phyloP scores from a whole-genome alignment of 2,797 vertebrate genomes.

The Chrosomus eos region DNA sequence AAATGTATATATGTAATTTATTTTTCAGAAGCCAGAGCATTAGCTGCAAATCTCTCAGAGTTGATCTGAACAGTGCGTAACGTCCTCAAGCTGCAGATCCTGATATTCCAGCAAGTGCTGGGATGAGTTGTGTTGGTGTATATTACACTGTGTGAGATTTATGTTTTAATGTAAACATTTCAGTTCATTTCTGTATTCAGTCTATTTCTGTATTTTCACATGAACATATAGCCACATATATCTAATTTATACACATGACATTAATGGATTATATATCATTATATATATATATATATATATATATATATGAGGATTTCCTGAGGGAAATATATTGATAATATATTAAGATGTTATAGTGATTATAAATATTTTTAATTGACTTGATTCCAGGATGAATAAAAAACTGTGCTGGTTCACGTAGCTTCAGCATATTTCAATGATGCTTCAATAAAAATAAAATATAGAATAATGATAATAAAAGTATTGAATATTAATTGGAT shows the following conservation, averaged over 20 bases:
- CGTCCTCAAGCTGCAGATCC: slow-evolving; percentile 45
- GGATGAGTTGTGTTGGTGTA: slow-evolving; percentile 80
- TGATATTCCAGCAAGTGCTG: slow-evolving; percentile 73
- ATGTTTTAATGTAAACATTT: slow-evolving; percentile 77
- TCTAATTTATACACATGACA: slow-evolving; percentile 80
- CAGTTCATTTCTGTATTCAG: slow-evolving; percentile 65
- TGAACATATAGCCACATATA: slow-evolving; percentile 69
- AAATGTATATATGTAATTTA: neutral
- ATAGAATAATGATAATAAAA: neutral
- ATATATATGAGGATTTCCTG: slow-evolving; percentile 72
- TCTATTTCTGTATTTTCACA: slow-evolving; percentile 73
- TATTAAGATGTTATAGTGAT: slow-evolving; percentile 32
- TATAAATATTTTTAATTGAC: slow-evolving; percentile 44
- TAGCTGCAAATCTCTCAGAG: slow-evolving; percentile 66
- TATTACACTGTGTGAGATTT: slow-evolving; percentile 80
- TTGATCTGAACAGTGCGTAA: slow-evolving; percentile 73
- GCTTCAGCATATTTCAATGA: slow-evolving; percentile 23
- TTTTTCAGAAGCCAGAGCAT: slow-evolving; percentile 74
- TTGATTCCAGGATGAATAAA: slow-evolving; percentile 62
- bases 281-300: slow-evolving; percentile 72
- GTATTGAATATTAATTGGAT: neutral
- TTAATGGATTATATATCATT: slow-evolving; percentile 66
- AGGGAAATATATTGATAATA: slow-evolving; percentile 58
- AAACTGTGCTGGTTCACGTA: slow-evolving; percentile 43
- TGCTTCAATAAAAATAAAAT: neutral